These are phyloP conservation scores for Marmota monax DNA, from an alignment of 2,113 vertebrate species.

Conservation along the genomic window DNA sequence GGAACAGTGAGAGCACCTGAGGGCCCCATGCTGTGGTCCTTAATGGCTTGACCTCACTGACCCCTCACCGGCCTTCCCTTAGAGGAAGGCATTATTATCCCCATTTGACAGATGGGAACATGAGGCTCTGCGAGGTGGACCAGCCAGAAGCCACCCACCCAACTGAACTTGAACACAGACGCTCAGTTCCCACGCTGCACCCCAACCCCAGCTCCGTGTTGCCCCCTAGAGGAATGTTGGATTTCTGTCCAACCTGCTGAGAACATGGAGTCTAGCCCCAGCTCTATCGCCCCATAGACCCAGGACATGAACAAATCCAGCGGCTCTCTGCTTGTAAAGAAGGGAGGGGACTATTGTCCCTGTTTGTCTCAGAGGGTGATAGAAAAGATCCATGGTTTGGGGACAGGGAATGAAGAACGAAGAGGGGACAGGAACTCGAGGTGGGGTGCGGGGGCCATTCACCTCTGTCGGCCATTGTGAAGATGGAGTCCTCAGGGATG, in stretches of 20 bases:
- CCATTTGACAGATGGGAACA: neutral
- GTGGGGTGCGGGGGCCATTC: neutral
- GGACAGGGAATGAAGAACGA: neutral
- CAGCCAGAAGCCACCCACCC: neutral
- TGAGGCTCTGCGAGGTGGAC: neutral
- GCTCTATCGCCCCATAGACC: neutral
- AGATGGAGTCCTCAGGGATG: conserved; percentile 86
- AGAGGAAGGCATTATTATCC: neutral
- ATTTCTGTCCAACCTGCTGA: neutral
- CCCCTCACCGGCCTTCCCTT: neutral
- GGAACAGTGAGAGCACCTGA: neutral
- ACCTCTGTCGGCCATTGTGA: conserved; percentile 91
- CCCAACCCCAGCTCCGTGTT: no score
- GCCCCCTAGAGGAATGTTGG: neutral
- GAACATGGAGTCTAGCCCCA: neutral
- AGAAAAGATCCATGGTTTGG: neutral
- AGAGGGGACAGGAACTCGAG: neutral
- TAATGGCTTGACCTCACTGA: neutral
- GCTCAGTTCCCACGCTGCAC: no score
- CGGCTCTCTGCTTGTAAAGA: neutral
- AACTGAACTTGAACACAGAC: neutral
- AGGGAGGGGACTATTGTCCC: no score
- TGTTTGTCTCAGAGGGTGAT: neutral
- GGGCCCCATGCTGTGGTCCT: no score
- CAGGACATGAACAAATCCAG: neutral